Evolutionary conservation across 64 coral and sea anemone genomes (phyloP), one percentile per base, ranked within the genome.

Genomic region (Catalaphyllia jardinei): DNA sequence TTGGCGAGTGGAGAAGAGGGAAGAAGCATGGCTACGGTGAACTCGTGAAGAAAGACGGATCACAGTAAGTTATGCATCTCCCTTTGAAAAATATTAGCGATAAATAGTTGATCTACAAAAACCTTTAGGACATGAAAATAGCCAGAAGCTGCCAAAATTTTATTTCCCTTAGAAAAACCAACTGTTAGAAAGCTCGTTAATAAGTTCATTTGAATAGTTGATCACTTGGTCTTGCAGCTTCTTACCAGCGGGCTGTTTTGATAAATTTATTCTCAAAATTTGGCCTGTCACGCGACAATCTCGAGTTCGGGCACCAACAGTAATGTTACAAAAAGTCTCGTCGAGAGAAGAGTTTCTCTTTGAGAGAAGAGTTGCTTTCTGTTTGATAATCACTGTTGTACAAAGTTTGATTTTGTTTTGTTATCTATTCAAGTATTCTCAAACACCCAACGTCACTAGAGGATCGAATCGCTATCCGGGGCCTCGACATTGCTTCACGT

Each of bases 21-120:
- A 97, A 93, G 28, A 28, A 91, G n/a, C 95, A 97, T 54, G 95
- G 95, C 4, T 97, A 97, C 38, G 95, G 95, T 22, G 88, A 88
- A 29, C 74, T 97, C 20, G 92, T 89, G 11, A 97, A 91, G 50
- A 93, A 90, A 39, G 95, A 97, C 46, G 92, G 92, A 31, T 72
- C 94, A 33, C 74, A 92, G 94, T 93, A 63, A 89, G 92, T 38
- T 14, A 6, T n/a, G 6, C 1, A 4, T 19, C 22, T 69, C n/a
- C 6, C 5, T 69, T n/a, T 69, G 22, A 27, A 69, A 69, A n/a
- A 24, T 67, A 67, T 69, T 24, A 11, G 27, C 65, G 7, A 25
- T 69, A 5, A 2, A 69, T 6, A 69, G 65, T 69, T 69, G 7
- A 69, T 22, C n/a, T 69, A 25, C 10, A 69, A 8, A 69, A 69